Conservation (phyloP, 2,113 vertebrate species). For the Clarias batrachus region DNA sequence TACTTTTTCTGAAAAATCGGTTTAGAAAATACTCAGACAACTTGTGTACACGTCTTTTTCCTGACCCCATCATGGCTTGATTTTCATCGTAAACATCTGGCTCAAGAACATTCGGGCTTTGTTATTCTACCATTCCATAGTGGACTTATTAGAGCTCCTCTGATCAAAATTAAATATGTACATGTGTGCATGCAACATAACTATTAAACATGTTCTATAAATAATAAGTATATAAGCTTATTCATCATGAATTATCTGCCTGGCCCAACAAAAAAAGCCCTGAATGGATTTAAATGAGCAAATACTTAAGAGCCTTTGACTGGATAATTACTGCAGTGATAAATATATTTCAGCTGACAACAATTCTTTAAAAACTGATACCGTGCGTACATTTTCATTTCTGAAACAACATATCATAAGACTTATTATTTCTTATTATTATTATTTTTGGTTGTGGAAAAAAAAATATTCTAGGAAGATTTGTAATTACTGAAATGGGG, state of each 20-base stretch:
- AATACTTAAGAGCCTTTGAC: too few species aligned
- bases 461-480: too few species aligned
- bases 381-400: too few species aligned
- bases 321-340: too few species aligned
- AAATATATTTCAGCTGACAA: too few species aligned
- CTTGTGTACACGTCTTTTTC: not conserved
- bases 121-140: not conserved
- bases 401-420: too few species aligned
- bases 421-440: too few species aligned
- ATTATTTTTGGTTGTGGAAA: too few species aligned
- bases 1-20: not conserved
- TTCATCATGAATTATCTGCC: too few species aligned
- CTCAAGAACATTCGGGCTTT: not conserved
- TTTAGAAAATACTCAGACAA: not conserved
- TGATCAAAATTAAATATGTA: not conserved
- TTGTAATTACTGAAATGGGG: too few species aligned
- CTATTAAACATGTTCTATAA: not conserved
- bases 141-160: not conserved
- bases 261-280: not conserved
- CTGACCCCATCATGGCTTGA: not conserved
- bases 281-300: too few species aligned
- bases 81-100: not conserved
- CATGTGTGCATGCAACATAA: not conserved
- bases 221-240: not conserved
- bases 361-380: too few species aligned